Evolutionary conservation across 2,797 vertebrate genomes (phyloP), one percentile per base, ranked within the genome.

Genomic region (Oreochromis grahami): DNA sequence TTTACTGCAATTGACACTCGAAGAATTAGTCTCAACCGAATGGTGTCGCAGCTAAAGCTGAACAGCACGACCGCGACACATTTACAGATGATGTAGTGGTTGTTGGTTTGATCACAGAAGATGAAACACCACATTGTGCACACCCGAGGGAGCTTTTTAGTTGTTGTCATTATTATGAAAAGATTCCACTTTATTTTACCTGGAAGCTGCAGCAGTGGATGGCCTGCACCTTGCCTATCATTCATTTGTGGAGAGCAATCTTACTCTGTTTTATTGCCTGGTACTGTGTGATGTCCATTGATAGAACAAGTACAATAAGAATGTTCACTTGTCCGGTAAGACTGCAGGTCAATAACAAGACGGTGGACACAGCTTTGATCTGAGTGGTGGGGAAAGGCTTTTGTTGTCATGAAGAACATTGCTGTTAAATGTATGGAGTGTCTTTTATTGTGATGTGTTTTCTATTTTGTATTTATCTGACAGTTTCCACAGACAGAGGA

Each of bases 111-210:
- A 43, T 72, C 5, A 12, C 41, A 72, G 68, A 48, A 72, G 68
- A 11, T 10, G 38, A 72, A 2, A 29, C 14, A 1, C 6, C 0
- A 19, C 1, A 1, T 19, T 29, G 8, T 72, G 8, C 41, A 45
- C 21, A 0, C 8, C 14, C 1, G 3, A 26, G 21, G 11, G 9
- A 26, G 2, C 3, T 17, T 19, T 10, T 45, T 2, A 0, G 1
- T 45, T 70, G 38, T n/a, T 52, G n/a, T 12, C n/a, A n/a, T n/a
- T 51, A 9, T 4, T 5, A 52, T 11, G 9, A 52, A 36, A 36
- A 36, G 2, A 36, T 60, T 60, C 2, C 9, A 34, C 9, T 34
- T 4, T 60, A 19, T 63, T 63, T 36, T 3, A 7, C 24, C 15
- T 72, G 14, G 65, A 70, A 9, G 2, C 38, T 1, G 21, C 41